Base-by-base conservation (phyloP, 2,113 vertebrate species). In the Engraulis encrasicolus region DNA sequence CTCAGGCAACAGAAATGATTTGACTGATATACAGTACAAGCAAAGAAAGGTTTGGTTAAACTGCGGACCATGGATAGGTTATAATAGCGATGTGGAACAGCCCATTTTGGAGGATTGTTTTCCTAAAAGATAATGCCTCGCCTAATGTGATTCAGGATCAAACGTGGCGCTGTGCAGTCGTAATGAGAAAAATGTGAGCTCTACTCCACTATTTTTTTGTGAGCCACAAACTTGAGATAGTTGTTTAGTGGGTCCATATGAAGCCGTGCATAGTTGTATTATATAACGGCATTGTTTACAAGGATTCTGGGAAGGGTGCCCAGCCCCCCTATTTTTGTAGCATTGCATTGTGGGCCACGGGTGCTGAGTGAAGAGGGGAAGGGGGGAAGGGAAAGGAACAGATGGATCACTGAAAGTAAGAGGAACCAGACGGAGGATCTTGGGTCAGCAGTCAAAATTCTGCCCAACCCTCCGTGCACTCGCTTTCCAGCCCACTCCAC, bases 111-210 rank as follows among this genome's bases (percentile, higher is more conserved):
- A 34, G 66, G 66, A 36, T 74, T 74, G 66, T 74, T 74, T 74
- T 74, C 14, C 66, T 74, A 74, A 18, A 74, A 74, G 66, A 74
- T 74, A 74, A 74, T 74, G 66, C 66, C 18, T 74, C 31, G 1
- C 11, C 66, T 74, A 74, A 74, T 34, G 66, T 18, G 14, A 74
- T 74, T 54, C 81, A 83, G 81, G 81, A 74, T 23, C 36, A 36
- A 83, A 37, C 36, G 23, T 19, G 19, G n/a, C 19, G 17, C 81
- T 6, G 11, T 34, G 40, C n/a, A 81, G 54, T 78, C 78, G 20
- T 74, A 88, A 90, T 89, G 83, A 84, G 38, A 81, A 88, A 83
- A 85, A n/a, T 0, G 84, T 38, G 50, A n/a, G 54, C 66, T 31
- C 2, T 78, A 74, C 23, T 80, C 86, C n/a, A n/a, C n/a, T n/a